These are phyloP conservation scores for Drosophila pegasa DNA, from an alignment of 2,888 invertebrate genomes.

Conservation along the genomic window DNA sequence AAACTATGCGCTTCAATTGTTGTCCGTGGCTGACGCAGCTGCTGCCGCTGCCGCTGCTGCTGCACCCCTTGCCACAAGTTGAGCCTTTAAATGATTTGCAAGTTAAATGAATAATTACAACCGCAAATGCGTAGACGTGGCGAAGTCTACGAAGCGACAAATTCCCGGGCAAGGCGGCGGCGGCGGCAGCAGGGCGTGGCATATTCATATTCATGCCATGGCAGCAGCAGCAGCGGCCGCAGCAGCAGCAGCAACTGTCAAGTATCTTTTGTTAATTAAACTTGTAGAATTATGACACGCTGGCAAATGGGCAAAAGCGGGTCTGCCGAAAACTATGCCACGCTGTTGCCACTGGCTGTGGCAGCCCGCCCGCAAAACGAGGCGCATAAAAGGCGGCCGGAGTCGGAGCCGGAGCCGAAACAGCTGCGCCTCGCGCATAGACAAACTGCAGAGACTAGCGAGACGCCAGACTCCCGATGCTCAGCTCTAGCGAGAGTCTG, in stretches of 20 bases:
- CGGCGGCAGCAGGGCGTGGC: conserved; percentile 19
- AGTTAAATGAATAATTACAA: conserved; percentile 79
- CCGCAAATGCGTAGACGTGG: conserved; percentile 59
- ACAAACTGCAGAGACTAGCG: conserved; percentile 4
- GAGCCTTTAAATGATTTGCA: conserved; percentile 72
- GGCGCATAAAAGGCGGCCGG: conserved; percentile 55
- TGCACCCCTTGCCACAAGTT: conserved; percentile 8
- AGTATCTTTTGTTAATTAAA: conserved; percentile 80
- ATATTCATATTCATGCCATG: conserved; percentile 73
- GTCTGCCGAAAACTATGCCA: conserved; percentile 60
- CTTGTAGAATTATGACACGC: conserved; percentile 79
- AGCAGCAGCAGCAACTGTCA: conserved; percentile 64
- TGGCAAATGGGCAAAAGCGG: conserved; percentile 58
- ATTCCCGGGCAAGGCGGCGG: background rate
- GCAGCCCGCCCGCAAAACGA: conserved; percentile 24
- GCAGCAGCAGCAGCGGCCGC: conserved; percentile 29
- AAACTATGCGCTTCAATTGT: conserved; percentile 78
- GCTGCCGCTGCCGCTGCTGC: background rate
- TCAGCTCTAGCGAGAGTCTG: conserved; percentile 2
- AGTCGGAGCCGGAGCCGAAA: conserved; percentile 14
- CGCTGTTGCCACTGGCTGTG: conserved; percentile 47
- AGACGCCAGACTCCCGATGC: background rate
- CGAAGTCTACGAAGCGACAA: conserved; percentile 6
- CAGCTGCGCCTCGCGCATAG: conserved; percentile 21
- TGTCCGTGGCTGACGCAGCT: conserved; percentile 24